Percentiles rank a stretch among this genome's conserved stretches.
phyloP scores from a whole-genome alignment of 2,113 vertebrate species.

The Labrus mixtus region DNA sequence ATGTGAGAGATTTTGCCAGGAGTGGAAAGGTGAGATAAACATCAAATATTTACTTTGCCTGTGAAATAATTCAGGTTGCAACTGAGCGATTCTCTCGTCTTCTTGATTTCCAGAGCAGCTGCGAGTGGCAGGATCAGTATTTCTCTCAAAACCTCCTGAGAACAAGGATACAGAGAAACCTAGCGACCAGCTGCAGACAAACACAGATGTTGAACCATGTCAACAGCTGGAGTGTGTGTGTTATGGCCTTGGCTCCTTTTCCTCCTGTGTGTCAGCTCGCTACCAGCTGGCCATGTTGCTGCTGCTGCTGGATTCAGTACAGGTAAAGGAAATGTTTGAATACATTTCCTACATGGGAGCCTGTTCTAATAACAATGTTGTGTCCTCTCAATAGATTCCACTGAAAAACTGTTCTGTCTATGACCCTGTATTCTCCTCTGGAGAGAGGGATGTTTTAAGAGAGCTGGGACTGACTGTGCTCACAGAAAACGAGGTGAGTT shows the following conservation, averaged over 20 bases:
- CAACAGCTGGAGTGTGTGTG: conserved; percentile 84
- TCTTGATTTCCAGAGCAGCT: conserved; percentile 63
- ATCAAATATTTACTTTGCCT: not conserved
- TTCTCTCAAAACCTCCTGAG: not conserved
- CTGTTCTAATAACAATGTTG: not conserved
- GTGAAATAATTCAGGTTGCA: not conserved
- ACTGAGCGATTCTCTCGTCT: not conserved
- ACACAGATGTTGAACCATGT: not conserved
- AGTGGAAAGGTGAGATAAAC: conserved; percentile 80
- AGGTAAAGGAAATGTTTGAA: conserved; percentile 77
- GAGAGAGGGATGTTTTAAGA: conserved; percentile 82
- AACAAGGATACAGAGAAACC: conserved; percentile 14
- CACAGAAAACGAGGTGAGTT: conserved; percentile 90
- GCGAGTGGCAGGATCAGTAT: conserved; percentile 22
- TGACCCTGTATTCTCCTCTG: conserved; percentile 88
- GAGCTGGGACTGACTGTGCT: conserved; percentile 86
- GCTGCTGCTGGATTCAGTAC: conserved; percentile 86
- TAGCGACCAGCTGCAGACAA: conserved; percentile 40
- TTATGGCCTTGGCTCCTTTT: conserved; percentile 91
- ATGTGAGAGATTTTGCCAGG: conserved; percentile 83
- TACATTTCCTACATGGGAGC: not conserved
- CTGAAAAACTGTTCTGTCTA: conserved; percentile 80
- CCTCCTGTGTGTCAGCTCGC: conserved; percentile 84
- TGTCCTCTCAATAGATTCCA: conserved; percentile 61
- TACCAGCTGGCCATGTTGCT: conserved; percentile 91